phyloP scores from a whole-genome alignment of 2,888 invertebrate species.

The Mechanitis mazaeus region DNA sequence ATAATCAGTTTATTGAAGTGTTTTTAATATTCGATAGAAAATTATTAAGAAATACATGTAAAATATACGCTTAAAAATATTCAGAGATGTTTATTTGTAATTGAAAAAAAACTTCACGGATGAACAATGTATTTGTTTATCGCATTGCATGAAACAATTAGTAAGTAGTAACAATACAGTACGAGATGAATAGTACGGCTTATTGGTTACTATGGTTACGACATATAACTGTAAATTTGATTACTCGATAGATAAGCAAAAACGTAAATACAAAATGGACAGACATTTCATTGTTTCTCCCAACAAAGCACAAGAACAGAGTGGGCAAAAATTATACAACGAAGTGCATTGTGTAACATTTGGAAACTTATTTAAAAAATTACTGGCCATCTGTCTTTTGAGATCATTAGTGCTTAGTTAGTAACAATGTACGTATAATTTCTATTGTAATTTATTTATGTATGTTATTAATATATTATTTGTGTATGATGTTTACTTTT shows the following conservation, averaged over 20 bases:
- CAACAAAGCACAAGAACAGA: conserved; percentile 38
- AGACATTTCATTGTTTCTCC: conserved; percentile 53
- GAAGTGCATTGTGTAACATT: conserved; percentile 52
- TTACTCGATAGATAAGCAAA: conserved; percentile 50
- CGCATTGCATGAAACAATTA: conserved; percentile 19
- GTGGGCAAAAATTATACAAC: conserved; percentile 61
- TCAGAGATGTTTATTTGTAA: no score
- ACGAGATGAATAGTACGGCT: conserved; percentile 25
- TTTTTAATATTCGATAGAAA: not conserved
- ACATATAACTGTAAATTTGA: conserved; percentile 40
- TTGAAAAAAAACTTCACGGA: no score
- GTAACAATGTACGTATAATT: not conserved
- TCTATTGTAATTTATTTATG: no score
- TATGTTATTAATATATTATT: no score
- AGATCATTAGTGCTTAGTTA: conserved; percentile 5
- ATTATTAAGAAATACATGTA: no score
- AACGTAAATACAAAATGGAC: conserved; percentile 50
- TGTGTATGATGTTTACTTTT: no score
- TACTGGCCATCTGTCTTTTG: conserved; percentile 24
- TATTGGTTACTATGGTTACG: conserved; percentile 25
- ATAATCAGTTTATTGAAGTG: not conserved
- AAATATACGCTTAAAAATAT: no score
- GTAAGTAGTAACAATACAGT: conserved; percentile 18
- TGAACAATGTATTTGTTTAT: no score
- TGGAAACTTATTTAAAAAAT: conserved; percentile 5